A percentile compares a stretch with the other conserved stretches of the same genome.
Conservation (phyloP, 2,113 vertebrate species). For the Rattus norvegicus region GRCr8 NC_086021.1:75780001-75780500, state of each 20-base stretch:
- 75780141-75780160: background rate
- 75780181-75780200: slow-evolving; percentile 21
- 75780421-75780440: background rate
- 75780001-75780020: slow-evolving; percentile 20
- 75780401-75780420: background rate
- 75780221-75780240: background rate
- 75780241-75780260: background rate
- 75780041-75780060: background rate
- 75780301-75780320: background rate
- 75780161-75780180: background rate
- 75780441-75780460: slow-evolving; percentile 65
- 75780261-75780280: background rate
- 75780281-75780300: background rate
- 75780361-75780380: slow-evolving; percentile 19
- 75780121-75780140: background rate
- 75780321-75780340: background rate
- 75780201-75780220: background rate
- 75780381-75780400: slow-evolving; percentile 10
- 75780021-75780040: slow-evolving; percentile 18
- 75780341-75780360: slow-evolving; percentile 74
- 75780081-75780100: background rate
- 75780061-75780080: background rate
- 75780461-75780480: slow-evolving; percentile 19
- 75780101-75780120: background rate
- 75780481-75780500: background rate